Evolutionary conservation across 2,888 invertebrate genomes (phyloP), one percentile per base, ranked within the genome.

Genomic region (Sclerodermus sp.): DNA sequence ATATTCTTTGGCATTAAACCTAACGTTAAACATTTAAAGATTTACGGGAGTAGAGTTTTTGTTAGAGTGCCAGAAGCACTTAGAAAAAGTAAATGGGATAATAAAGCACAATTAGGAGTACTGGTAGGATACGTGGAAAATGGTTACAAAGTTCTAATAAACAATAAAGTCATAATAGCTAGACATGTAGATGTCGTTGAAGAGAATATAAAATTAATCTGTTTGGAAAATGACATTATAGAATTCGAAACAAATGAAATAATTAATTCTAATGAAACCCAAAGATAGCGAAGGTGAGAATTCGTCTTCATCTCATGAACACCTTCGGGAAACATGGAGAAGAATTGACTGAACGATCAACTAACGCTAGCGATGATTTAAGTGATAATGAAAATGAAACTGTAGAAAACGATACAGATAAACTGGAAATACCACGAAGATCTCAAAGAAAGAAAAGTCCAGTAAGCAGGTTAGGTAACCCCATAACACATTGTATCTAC

Each of bases 131-230:
- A 60, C 17, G 45, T 12, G 10, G 45, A 60, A 29, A 36, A 31
- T 10, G 55, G 60, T 2, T 60, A 58, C 41, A 53, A 51, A 51
- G 47, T 58, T 15, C 34, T 48, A 23, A 16, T 52, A 13, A 48
- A 56, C 34, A 52, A 56, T 32, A 56, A 36, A 48, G 30, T 60
- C 14, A 54, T 58, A 13, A 41, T 17, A 18, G 53, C 53, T 9
- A 52, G 53, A 51, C 54, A 60, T 41, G 53, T 60, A 14, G 42
- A 55, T n/a, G 42, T 58, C 23, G 37, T 58, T 10, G 56, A 60
- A 40, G 13, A 51, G 30, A 36, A 45, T 42, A 43, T 37, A 13
- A 47, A 15, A 31, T 45, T 42, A 39, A 55, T 58, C 15, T 46
- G 53, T 39, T 29, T 51, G 23, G 45, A 51, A 36, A 42, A 37